Base-by-base conservation (phyloP, 1,140 invertebrate genomes). In the Agrypnia vestita region DNA sequence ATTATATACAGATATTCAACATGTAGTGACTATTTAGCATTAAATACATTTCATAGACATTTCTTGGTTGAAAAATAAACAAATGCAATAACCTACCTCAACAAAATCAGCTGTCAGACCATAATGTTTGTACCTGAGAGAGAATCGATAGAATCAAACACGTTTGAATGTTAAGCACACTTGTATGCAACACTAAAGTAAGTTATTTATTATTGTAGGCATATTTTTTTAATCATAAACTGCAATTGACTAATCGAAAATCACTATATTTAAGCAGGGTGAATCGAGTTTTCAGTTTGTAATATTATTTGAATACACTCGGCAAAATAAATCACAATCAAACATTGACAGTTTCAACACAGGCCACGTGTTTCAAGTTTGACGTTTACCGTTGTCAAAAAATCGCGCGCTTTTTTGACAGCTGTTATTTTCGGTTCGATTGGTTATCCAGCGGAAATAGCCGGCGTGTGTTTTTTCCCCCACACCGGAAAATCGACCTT, bases 391-490 rank as follows among this genome's bases (percentile, higher is more conserved):
- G 21, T 53, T 72, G 49, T 72, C 69, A 72, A 72, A 72, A 72
- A 53, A 72, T 12, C 69, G 49, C 69, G 49, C 17, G 69, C 69
- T 72, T 72, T 72, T 72, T 72, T 72, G 69, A 72, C 69, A 72
- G 69, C 49, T 53, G 47, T 11, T 72, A 72, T 72, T 67, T 72
- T 53, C 47, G 69, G 15, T 72, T 67, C 62, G 62, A 72, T 72
- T 47, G 69, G n/a, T 47, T 17, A 21, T 72, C 69, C 12, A 9
- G 17, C 69, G 69, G 49, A 72, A 72, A 51, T 53, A 72, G 49
- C 69, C 69, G 49, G 19, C 43, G 44, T 72, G 69, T 19, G 9
- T 72, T 72, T 69, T 69, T 69, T n/a, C 47, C 19, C 17, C n/a
- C 13, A 53, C 15, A 51, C 69, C 17, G 69, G 69, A 72, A 72